A percentile compares a stretch with the other conserved stretches of the same genome.
These are phyloP conservation scores for Torymus aiolomorphi DNA, from an alignment of 2,888 invertebrate species.

Conservation along the genomic window DNA sequence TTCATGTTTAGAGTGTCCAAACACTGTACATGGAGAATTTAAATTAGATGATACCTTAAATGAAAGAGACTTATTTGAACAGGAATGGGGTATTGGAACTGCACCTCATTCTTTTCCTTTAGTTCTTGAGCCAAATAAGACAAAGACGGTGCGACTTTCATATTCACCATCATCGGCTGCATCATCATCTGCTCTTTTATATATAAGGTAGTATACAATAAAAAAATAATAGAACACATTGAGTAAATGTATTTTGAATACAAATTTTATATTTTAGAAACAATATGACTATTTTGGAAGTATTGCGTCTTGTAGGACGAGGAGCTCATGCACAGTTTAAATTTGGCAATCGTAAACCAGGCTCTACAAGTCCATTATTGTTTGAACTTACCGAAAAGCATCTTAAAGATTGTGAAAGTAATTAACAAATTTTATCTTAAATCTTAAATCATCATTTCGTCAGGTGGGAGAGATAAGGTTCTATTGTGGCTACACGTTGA, in stretches of 20 bases:
- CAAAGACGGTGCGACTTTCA: conserved; percentile 67
- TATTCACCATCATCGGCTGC: conserved; percentile 69
- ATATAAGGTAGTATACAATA: conserved; percentile 66
- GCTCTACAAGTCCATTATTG: conserved; percentile 83
- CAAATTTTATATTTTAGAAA: conserved; percentile 79
- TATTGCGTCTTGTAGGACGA: conserved; percentile 87
- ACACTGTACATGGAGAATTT: conserved; percentile 70
- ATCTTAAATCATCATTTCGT: conserved; percentile 1
- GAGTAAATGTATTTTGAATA: not conserved
- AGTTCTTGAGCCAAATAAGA: conserved; percentile 69
- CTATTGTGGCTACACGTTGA: too few relatives aligned
- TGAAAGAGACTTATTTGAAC: conserved; percentile 66
- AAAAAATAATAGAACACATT: not conserved
- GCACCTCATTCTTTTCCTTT: conserved; percentile 68
- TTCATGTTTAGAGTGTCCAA: conserved; percentile 66
- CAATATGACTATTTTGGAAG: conserved; percentile 94
- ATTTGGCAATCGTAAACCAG: conserved; percentile 91
- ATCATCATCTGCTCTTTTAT: conserved; percentile 71
- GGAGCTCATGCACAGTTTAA: conserved; percentile 92
- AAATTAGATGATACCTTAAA: conserved; percentile 63
- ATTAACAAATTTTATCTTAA: conserved; percentile 52
- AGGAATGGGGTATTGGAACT: conserved; percentile 65
- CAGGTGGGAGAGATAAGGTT: not conserved
- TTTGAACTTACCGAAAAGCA: conserved; percentile 88
- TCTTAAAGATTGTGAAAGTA: conserved; percentile 79